Conservation (phyloP, 1,140 invertebrate species). For the Tetragnatha versicolor region DNA sequence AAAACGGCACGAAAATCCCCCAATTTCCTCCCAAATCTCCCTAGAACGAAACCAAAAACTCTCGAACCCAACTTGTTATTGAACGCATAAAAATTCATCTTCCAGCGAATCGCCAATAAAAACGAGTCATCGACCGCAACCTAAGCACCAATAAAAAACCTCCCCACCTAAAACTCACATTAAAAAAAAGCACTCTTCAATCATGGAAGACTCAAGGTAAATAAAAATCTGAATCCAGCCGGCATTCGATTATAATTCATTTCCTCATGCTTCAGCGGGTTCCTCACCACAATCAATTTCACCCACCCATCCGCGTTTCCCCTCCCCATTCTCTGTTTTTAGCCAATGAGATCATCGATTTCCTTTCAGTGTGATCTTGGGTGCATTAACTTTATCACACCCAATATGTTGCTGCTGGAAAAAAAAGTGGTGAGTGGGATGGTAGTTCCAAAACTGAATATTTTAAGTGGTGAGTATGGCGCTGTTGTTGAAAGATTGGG, state of each 20-base stretch:
- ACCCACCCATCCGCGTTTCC: not conserved
- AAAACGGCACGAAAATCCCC: no score
- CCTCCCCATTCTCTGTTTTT: not conserved
- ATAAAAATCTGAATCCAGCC: not conserved
- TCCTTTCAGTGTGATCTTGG: not conserved
- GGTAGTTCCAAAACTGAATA: conserved; percentile 9
- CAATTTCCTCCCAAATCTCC: no score
- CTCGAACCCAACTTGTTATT: no score
- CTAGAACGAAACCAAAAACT: no score
- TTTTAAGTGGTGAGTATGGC: not conserved
- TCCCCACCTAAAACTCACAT: no score
- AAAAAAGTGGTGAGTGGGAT: not conserved
- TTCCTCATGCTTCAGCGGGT: not conserved
- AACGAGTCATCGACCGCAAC: no score
- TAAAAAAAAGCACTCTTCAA: not conserved
- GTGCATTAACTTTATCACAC: conserved; percentile 26
- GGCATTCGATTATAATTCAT: conserved; percentile 16
- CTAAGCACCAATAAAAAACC: no score
- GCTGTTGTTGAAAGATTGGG: no score
- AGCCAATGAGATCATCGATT: conserved; percentile 30
- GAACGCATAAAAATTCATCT: no score
- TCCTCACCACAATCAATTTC: conserved; percentile 3
- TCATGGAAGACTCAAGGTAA: conserved; percentile 12
- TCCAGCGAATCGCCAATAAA: no score
- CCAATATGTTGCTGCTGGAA: not conserved